Base-by-base conservation (phyloP, 2,888 invertebrate genomes). In the Eupeodes luniger region DNA sequence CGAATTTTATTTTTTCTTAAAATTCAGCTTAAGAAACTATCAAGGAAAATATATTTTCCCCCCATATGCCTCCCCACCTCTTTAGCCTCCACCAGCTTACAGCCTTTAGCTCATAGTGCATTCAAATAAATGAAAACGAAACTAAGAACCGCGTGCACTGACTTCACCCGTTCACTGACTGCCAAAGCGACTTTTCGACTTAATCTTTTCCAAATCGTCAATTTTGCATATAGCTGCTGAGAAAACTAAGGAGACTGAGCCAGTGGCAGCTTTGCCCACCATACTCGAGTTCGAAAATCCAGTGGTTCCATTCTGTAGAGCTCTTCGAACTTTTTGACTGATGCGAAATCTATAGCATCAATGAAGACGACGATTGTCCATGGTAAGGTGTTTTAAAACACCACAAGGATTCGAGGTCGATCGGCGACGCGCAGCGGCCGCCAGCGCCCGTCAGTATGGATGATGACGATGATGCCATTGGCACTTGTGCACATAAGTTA, bases 1-100 rank as follows among this genome's bases (percentile, higher is more conserved):
- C 80, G 74, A 88, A 84, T 85, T 85, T 77, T 88, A 88, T 81
- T 77, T 69, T 78, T 81, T 81, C 77, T 84, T 75, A 75, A 85
- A 72, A 77, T 59, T 74, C 74, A 81, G 88, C 90, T 90, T 88
- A 90, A 90, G 89, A 90, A 90, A 90, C 90, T 90, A 90, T 89
- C 90, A 90, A 90, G 90, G 90, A 90, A 90, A 90, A 90, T 70
- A 64, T 69, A 81, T 53, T 59, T n/a, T 82, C 64, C 82, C 51
- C 61, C n/a, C n/a, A n/a, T n/a, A 61, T 82, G 61, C 14, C 12
- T 69, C 36, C 64, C 40, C 79, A 49, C n/a, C n/a, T 7, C 27
- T 27, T 27, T 27, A 27, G 27, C 27, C 27, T 3, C n/a, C 27
- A 40, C 40, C 40, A 3, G 2, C 12, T 11, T 40, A 44, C 19